phyloP scores from a whole-genome alignment of 2,888 invertebrate species.

The Drosophila affinis region DNA sequence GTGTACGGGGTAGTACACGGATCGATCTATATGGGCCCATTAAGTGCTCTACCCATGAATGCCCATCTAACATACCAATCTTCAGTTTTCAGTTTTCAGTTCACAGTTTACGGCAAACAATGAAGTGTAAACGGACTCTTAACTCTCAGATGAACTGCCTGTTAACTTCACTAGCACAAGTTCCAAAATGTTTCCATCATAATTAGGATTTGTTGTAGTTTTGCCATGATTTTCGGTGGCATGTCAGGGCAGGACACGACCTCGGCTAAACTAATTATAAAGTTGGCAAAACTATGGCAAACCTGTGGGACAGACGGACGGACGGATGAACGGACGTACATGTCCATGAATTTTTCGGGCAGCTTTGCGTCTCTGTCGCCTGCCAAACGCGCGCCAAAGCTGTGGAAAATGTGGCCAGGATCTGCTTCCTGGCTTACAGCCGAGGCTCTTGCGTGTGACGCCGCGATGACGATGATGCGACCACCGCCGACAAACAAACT shows the following conservation, averaged over 20 bases:
- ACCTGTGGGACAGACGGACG: slow-evolving; percentile 61
- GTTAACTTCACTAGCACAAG: slow-evolving; percentile 13
- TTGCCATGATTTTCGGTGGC: slow-evolving; percentile 14
- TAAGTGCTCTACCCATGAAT: too few relatives aligned
- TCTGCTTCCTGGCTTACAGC: slow-evolving; percentile 67
- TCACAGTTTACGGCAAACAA: background rate
- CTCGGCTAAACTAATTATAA: slow-evolving; percentile 69
- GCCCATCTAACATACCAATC: background rate
- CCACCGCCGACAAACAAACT: slow-evolving; percentile 44
- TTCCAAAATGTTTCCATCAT: slow-evolving; percentile 1
- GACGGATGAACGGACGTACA: slow-evolving; percentile 56
- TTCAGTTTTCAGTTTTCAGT: too few relatives aligned
- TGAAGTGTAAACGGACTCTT: background rate
- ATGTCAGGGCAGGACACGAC: slow-evolving; percentile 20
- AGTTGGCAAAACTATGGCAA: slow-evolving; percentile 45
- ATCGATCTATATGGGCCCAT: too few relatives aligned
- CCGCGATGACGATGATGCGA: slow-evolving; percentile 24
- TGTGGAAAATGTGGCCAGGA: slow-evolving; percentile 74
- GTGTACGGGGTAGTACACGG: too few relatives aligned
- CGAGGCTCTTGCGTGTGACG: slow-evolving; percentile 5
- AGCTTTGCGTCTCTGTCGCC: slow-evolving; percentile 41
- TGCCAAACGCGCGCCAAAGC: slow-evolving; percentile 52
- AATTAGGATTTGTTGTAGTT: slow-evolving; percentile 2
- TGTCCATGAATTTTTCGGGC: slow-evolving; percentile 62
- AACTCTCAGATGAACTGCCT: background rate